Conservation (phyloP, 2,113 vertebrate species). For the Nothobranchius kuhntae region DNA sequence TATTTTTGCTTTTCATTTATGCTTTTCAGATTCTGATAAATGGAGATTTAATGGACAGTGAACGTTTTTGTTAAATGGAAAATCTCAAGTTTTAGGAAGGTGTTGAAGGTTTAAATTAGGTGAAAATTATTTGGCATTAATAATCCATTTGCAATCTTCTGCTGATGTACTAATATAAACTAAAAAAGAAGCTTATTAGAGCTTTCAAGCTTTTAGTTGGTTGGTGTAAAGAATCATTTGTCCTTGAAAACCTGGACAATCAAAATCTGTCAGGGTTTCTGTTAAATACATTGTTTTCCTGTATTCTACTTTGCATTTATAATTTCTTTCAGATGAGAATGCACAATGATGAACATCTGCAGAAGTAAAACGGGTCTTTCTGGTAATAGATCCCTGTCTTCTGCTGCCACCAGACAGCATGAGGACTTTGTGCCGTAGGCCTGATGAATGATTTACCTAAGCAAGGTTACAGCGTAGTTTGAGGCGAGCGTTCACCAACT, state of each 20-base stretch:
- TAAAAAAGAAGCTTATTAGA: neutral
- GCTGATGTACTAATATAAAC: neutral
- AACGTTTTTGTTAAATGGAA: neutral
- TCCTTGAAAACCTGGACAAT: neutral
- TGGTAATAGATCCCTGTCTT: neutral
- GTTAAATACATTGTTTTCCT: neutral
- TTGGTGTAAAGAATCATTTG: neutral
- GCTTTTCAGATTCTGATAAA: neutral
- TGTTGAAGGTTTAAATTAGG: neutral
- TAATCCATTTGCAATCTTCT: neutral
- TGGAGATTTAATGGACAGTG: neutral
- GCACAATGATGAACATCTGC: neutral
- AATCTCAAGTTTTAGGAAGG: neutral
- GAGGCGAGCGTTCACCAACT: conserved; percentile 47
- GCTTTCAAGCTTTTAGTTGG: neutral
- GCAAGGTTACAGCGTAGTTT: conserved; percentile 59
- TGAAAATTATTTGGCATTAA: neutral
- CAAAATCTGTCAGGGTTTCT: neutral
- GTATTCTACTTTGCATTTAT: neutral
- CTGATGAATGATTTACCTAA: conserved; percentile 63
- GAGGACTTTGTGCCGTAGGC: conserved; percentile 44
- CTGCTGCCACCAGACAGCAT: conserved; percentile 38
- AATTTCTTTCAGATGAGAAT: neutral
- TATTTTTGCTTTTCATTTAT: too few relatives aligned
- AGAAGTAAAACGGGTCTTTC: neutral